A percentile compares a stretch with the other conserved stretches of the same genome.
Evolutionary conservation across 2,797 vertebrate species (phyloP).

Genomic region (Neostethus bicornis): DNA sequence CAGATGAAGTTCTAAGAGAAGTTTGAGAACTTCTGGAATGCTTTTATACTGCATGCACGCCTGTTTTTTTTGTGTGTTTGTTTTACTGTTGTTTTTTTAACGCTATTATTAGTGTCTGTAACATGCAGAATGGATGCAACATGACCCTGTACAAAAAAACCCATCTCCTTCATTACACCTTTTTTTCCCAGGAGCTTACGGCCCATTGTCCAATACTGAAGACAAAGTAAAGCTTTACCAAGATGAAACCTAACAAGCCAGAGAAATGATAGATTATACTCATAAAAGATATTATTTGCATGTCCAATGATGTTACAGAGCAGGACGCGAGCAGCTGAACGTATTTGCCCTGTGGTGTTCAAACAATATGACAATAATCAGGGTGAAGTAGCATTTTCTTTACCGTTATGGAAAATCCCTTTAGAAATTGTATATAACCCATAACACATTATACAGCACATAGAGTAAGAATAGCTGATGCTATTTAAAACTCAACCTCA

Average conservation of each 20-base stretch:
- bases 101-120: slow-evolving; percentile 52
- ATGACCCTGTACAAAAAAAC: slow-evolving; percentile 63
- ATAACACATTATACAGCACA: too few relatives aligned
- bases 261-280: slow-evolving; percentile 44
- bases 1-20: slow-evolving; percentile 16
- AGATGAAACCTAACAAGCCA: slow-evolving; percentile 63
- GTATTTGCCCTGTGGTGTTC: slow-evolving; percentile 4
- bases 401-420: neutral
- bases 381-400: slow-evolving; percentile 6
- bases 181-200: slow-evolving; percentile 39
- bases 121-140: slow-evolving; percentile 37
- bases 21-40: slow-evolving; percentile 18
- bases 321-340: slow-evolving; percentile 35
- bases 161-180: slow-evolving; percentile 49
- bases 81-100: too few relatives aligned
- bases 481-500: neutral
- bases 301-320: slow-evolving; percentile 38
- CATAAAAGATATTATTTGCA: slow-evolving; percentile 45
- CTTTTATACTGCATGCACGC: slow-evolving; percentile 62
- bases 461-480: neutral
- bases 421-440: neutral
- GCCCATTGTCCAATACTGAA: slow-evolving; percentile 51
- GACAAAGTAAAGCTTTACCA: slow-evolving; percentile 52
- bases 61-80: slow-evolving; percentile 23
- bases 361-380: slow-evolving; percentile 18